Base-by-base conservation (phyloP, 1,140 invertebrate genomes). In the Mizuhopecten yessoensis region DNA sequence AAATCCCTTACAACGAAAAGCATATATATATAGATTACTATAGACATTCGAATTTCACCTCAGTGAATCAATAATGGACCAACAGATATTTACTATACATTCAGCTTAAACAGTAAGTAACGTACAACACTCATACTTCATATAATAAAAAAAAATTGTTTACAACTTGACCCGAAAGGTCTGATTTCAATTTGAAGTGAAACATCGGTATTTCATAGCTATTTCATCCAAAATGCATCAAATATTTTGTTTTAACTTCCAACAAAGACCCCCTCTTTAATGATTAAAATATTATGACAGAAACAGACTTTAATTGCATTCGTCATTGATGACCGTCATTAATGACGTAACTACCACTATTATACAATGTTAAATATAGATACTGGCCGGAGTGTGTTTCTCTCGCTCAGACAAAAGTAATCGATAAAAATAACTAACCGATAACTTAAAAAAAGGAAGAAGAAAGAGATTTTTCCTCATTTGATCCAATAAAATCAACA, bases 331-430 rank as follows among this genome's bases (percentile, higher is more conserved):
- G 57, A 75, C n/a, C 57, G 57, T 75, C 57, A 75, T 75, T 75
- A 9, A 75, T 29, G 1, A 75, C 57, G n/a, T 75, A 29, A 75
- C 57, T 75, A 75, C 57, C 57, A 75, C 57, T 75, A 75, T n/a
- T n/a, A 39, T 39, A 75, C 57, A 75, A 75, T 75, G 57, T 75
- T 75, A 75, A 75, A 75, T 75, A 75, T 29, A n/a, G 57, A 75
- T 75, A 75, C 57, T 75, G 57, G 57, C 57, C 57, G 57, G 57
- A 75, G 57, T 75, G 20, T 49, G 20, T 1, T 49, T 49, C 57
- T 75, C 57, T n/a, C 57, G 57, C 57, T 29, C 57, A 75, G 57
- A 75, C 57, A 75, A 17, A 75, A n/a, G 57, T 75, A 75, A 75
- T n/a, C 23, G 57, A 75, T 75, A 75, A 75, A 49, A 49, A 29